Evolutionary conservation across 2,888 invertebrate species (phyloP), one percentile per base, ranked within the genome.

Genomic region (Leptopilina myrica): DNA sequence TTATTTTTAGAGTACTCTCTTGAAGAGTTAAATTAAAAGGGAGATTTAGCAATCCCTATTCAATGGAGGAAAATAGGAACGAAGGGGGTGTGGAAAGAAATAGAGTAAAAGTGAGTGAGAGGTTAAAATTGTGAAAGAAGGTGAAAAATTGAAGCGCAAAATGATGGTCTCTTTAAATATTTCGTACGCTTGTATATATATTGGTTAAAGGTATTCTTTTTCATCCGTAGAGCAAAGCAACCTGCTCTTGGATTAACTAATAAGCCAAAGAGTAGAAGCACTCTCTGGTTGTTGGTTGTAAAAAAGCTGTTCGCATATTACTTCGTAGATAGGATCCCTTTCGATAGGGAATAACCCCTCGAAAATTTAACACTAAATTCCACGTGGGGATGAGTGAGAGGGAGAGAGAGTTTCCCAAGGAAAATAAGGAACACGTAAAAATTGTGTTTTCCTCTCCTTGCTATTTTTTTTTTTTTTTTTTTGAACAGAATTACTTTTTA

Each of bases 71-170:
- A 20, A 20, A 20, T 20, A 20, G 20, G 1, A 20, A 20, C 20
- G 33, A 5, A 5, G 5, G 33, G 33, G 33, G 0, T 2, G 5
- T 33, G 5, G 33, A 3, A 33, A 33, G 33, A 2, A 5, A 33
- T 33, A 33, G 43, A 43, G 7, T 43, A 43, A 43, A 8, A 43
- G 43, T 0, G 49, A 65, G 73, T 78, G 80, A 79, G 80, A 80
- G 76, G 65, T 76, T 77, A 76, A 81, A 80, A 78, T 76, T 80
- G 81, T 81, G 81, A 83, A 76, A 80, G 83, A 76, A 81, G 79
- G 80, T 76, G 80, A 80, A 81, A 33, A 33, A 33, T 33, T 33
- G 33, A 33, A 33, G 33, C 33, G 1, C 33, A 33, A 33, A 77
- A 78, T 80, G 82, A 78, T 80, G 12, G 56, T 33, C 56, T 56